Evolutionary conservation across 2,888 invertebrate species (phyloP).

Genomic region (Idaea straminata): DNA sequence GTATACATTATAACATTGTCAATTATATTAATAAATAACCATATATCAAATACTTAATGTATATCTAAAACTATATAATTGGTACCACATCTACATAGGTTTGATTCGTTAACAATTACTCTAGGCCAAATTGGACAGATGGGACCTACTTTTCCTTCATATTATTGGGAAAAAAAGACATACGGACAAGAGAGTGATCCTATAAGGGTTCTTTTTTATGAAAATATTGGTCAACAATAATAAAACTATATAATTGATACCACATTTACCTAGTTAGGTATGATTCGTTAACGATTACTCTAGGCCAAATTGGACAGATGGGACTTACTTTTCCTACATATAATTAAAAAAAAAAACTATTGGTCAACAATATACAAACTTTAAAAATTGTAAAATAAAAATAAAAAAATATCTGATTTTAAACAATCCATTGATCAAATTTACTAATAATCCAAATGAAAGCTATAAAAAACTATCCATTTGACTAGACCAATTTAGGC

Average conservation of each 20-base stretch:
- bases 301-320: neutral
- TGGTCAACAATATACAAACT: too few relatives aligned
- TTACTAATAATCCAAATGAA: neutral
- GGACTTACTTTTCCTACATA: neutral
- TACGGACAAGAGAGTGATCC: neutral
- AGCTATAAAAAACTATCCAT: too few relatives aligned
- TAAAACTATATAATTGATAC: neutral
- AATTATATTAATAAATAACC: neutral
- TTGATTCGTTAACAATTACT: neutral
- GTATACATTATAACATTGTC: neutral
- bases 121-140: neutral
- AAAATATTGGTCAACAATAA: too few relatives aligned
- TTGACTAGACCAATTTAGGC: too few relatives aligned
- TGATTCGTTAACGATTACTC: neutral
- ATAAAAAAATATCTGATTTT: neutral
- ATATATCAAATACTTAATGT: neutral
- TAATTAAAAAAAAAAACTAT: neutral
- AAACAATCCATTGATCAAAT: neutral
- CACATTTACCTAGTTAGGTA: neutral
- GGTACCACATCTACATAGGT: neutral
- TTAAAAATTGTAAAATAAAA: too few relatives aligned
- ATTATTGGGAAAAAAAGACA: neutral
- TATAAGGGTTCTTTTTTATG: too few relatives aligned
- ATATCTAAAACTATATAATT: slow-evolving; percentile 5
- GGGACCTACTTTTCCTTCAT: neutral